phyloP scores from a whole-genome alignment of 2,113 vertebrate species.

The Istiophorus platypterus region DNA sequence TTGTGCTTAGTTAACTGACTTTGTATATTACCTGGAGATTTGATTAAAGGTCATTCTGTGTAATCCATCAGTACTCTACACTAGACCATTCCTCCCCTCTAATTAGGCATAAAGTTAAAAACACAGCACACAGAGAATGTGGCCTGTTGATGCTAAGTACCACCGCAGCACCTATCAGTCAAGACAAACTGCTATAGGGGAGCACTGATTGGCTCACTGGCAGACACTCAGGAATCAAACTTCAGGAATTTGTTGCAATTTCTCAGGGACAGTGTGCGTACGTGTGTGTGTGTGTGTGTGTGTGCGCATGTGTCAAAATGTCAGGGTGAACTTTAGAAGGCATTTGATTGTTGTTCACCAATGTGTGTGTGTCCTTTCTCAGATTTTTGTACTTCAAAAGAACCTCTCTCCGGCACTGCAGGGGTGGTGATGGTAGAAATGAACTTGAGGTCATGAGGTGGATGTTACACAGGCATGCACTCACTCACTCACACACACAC shows the following conservation, averaged over 20 bases:
- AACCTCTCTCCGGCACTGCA: conserved; percentile 45
- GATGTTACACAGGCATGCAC: conserved; percentile 8
- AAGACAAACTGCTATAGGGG: conserved; percentile 22
- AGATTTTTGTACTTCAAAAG: conserved; percentile 62
- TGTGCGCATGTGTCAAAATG: conserved; percentile 5
- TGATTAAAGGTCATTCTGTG: conserved; percentile 58
- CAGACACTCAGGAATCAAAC: conserved; percentile 30
- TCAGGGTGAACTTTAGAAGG: not conserved
- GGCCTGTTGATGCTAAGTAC: conserved; percentile 13
- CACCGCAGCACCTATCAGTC: conserved; percentile 25
- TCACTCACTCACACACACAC: not conserved
- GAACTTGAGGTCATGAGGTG: conserved; percentile 49
- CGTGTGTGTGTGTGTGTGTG: conserved; percentile 20
- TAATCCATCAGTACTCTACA: conserved; percentile 50
- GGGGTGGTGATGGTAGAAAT: conserved; percentile 36
- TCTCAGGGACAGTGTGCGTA: conserved; percentile 14
- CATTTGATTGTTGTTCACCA: conserved; percentile 50
- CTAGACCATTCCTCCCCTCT: conserved; percentile 17
- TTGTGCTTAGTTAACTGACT: conserved; percentile 55
- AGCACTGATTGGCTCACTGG: conserved; percentile 12
- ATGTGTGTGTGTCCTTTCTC: conserved; percentile 53
- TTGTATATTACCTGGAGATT: conserved; percentile 51
- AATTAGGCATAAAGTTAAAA: conserved; percentile 30
- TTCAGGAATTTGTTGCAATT: conserved; percentile 2
- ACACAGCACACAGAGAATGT: conserved; percentile 3